Evolutionary conservation across 2,797 vertebrate genomes (phyloP).

Genomic region (Platyrinchus mystaceus): DNA sequence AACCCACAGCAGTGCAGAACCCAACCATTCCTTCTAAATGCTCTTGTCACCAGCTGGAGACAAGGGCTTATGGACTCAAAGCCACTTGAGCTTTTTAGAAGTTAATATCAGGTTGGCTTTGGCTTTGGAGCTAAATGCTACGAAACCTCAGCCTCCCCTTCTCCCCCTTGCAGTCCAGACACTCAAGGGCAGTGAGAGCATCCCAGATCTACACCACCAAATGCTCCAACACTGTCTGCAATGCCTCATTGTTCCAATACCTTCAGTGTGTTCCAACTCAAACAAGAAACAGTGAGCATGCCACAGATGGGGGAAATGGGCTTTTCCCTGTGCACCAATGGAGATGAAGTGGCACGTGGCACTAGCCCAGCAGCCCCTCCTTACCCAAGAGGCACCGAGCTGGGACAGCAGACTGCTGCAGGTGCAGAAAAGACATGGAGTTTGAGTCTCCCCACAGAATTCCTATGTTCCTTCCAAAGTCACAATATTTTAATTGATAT

Average conservation of each 20-base stretch:
- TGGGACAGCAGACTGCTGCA: not conserved
- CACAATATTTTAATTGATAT: conserved; percentile 56
- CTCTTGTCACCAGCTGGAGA: not conserved
- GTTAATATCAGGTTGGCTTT: not conserved
- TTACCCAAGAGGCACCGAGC: not conserved
- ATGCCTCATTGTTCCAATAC: rapidly evolving
- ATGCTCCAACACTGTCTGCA: not conserved
- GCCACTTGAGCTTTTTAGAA: not conserved
- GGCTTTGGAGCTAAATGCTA: not conserved
- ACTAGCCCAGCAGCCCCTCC: not conserved
- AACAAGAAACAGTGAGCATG: not conserved
- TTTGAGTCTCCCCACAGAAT: not conserved
- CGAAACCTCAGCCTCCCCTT: not conserved
- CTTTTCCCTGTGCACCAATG: not conserved
- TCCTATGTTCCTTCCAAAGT: conserved; percentile 40
- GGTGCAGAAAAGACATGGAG: conserved; percentile 38
- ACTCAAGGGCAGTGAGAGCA: not conserved
- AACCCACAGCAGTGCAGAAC: not conserved
- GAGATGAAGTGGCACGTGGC: not conserved
- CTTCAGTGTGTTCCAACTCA: not conserved
- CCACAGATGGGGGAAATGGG: not conserved
- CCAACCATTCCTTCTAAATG: not conserved
- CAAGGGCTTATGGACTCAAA: not conserved
- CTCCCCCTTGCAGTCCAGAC: rapidly evolving
- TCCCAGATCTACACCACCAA: not conserved